Percentiles rank a stretch among this genome's conserved stretches.
Conservation (phyloP, 2,888 invertebrate species). For the Aradus depressus region DNA sequence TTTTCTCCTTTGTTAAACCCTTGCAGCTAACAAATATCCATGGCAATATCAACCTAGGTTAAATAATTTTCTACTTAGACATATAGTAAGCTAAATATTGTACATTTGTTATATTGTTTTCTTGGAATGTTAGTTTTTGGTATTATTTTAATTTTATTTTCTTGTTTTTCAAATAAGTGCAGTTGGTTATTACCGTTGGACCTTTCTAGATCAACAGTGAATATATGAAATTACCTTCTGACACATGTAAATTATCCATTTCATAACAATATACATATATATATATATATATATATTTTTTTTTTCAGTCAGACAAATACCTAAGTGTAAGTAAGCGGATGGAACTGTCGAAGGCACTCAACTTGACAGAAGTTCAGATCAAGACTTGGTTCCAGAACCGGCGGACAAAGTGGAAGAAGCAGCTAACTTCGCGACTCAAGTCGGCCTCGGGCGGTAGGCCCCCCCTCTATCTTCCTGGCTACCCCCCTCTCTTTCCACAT, state of each 20-base stretch:
- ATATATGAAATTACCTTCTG: background rate
- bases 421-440: constrained; percentile 51
- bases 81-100: no score
- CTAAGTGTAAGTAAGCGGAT: constrained; percentile 89
- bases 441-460: constrained; percentile 16
- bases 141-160: no score
- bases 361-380: constrained; percentile 87
- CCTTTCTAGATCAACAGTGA: no score
- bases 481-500: constrained; percentile 9
- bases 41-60: no score
- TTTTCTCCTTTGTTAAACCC: no score
- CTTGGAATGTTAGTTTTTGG: no score
- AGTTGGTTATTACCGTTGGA: no score
- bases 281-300: background rate
- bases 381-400: constrained; percentile 96
- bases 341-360: constrained; percentile 80
- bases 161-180: no score
- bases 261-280: background rate
- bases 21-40: no score
- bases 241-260: background rate
- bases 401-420: constrained; percentile 95
- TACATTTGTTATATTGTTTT: no score
- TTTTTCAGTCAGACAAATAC: constrained; percentile 72
- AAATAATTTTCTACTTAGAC: no score
- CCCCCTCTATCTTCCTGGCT: constrained; percentile 10